Conservation (phyloP, 1,140 invertebrate genomes). For the Caenorhabditis brenneri region DNA sequence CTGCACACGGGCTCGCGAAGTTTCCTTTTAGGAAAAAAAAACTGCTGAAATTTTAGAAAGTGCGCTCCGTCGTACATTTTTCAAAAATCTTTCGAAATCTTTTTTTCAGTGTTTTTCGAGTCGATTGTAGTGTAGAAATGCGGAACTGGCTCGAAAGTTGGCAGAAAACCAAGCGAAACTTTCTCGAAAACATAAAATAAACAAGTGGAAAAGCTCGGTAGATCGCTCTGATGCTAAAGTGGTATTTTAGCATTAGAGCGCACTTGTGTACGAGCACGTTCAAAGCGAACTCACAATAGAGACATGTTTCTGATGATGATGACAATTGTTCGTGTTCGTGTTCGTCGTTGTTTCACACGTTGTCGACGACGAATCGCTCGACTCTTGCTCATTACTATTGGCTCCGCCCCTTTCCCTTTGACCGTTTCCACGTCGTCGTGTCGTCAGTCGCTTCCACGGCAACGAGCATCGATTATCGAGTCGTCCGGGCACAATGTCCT, state of each 20-base stretch:
- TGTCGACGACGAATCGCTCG: background rate
- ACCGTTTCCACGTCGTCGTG: background rate
- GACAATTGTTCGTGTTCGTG: background rate
- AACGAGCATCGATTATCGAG: slow-evolving; percentile 3
- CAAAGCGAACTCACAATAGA: slow-evolving; percentile 43
- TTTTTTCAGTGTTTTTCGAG: too few relatives aligned
- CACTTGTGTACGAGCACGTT: background rate
- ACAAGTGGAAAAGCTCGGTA: too few relatives aligned
- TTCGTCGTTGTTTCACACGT: background rate
- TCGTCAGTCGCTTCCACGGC: background rate
- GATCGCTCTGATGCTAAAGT: background rate
- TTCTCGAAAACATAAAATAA: background rate
- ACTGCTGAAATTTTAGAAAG: background rate
- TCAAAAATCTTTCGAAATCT: background rate
- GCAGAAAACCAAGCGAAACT: background rate
- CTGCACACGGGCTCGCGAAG: too few relatives aligned
- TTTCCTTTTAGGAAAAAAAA: background rate
- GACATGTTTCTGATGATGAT: slow-evolving; percentile 49
- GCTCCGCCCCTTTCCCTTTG: background rate
- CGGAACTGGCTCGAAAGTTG: too few relatives aligned
- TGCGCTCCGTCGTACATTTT: too few relatives aligned
- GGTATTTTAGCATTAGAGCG: background rate
- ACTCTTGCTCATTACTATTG: background rate
- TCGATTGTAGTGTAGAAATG: background rate
- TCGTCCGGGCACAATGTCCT: slow-evolving; percentile 65